Conservation (phyloP, 1,140 invertebrate species). For the Lordiphosa mommai region DNA sequence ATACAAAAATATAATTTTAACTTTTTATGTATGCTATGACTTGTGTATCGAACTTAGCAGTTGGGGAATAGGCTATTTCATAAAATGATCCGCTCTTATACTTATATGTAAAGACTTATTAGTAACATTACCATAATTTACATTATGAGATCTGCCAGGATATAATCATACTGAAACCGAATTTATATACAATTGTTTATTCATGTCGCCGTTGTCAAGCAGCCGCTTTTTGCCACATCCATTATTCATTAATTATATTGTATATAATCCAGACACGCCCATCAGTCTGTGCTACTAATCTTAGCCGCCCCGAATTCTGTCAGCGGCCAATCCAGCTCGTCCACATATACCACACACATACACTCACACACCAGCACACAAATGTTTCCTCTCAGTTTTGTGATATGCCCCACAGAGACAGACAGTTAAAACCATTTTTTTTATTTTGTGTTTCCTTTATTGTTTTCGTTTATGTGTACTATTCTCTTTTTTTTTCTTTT, state of each 20-base stretch:
- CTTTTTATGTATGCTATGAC: too few species aligned
- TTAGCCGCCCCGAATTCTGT: slow-evolving; percentile 34
- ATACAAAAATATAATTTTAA: too few species aligned
- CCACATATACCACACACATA: slow-evolving; percentile 14
- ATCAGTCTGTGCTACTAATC: slow-evolving; percentile 50
- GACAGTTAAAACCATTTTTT: slow-evolving; percentile 6
- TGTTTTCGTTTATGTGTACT: slow-evolving; percentile 56
- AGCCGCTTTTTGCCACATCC: slow-evolving; percentile 21
- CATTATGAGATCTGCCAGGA: not conserved
- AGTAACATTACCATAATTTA: too few species aligned
- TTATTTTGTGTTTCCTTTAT: slow-evolving; percentile 39
- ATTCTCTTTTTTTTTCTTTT: slow-evolving; percentile 52
- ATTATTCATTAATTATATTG: slow-evolving; percentile 26
- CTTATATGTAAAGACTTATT: too few species aligned
- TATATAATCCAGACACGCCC: slow-evolving; percentile 55
- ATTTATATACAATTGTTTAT: slow-evolving; percentile 22
- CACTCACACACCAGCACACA: slow-evolving; percentile 14
- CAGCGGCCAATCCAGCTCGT: slow-evolving; percentile 4
- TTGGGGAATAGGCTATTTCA: too few species aligned
- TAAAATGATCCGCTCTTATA: too few species aligned
- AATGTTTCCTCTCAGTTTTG: slow-evolving; percentile 28
- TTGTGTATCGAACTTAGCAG: too few species aligned
- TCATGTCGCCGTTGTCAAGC: slow-evolving; percentile 55
- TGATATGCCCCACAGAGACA: slow-evolving; percentile 10
- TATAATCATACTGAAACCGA: slow-evolving; percentile 15